A percentile compares a stretch with the other conserved stretches of the same genome.
These are phyloP conservation scores for Chloropsis cyanopogon DNA, from an alignment of 2,113 vertebrate genomes.

Conservation along the genomic window DNA sequence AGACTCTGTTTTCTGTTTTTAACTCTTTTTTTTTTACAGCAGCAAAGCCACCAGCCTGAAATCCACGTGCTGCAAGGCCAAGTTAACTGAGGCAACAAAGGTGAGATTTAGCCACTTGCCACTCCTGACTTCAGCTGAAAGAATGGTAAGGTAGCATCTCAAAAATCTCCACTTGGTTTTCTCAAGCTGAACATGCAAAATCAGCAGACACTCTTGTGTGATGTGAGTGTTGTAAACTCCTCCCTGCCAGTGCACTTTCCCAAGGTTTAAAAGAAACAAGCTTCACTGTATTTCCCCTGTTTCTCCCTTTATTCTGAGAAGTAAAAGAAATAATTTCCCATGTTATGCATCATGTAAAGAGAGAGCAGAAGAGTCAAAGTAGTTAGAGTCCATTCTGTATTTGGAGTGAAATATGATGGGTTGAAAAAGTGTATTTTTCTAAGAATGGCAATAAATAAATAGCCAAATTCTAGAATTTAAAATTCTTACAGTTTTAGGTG, in stretches of 20 bases:
- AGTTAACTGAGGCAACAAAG: neutral
- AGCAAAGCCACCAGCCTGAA: neutral
- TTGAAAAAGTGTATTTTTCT: neutral
- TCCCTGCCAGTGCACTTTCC: neutral
- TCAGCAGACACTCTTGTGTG: neutral
- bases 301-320: neutral
- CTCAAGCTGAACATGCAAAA: neutral
- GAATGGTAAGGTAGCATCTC: neutral
- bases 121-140: neutral
- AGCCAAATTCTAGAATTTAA: neutral
- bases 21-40: neutral
- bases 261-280: neutral
- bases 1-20: neutral
- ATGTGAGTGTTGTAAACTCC: neutral
- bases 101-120: neutral
- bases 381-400: neutral
- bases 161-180: neutral
- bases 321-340: neutral
- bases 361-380: neutral
- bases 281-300: neutral
- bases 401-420: neutral
- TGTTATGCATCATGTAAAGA: neutral
- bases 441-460: neutral
- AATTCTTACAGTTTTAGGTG: neutral
- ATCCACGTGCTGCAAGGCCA: neutral